These are phyloP conservation scores for Gyps fulvus DNA, from an alignment of 2,113 vertebrate species.

Conservation along the genomic window DNA sequence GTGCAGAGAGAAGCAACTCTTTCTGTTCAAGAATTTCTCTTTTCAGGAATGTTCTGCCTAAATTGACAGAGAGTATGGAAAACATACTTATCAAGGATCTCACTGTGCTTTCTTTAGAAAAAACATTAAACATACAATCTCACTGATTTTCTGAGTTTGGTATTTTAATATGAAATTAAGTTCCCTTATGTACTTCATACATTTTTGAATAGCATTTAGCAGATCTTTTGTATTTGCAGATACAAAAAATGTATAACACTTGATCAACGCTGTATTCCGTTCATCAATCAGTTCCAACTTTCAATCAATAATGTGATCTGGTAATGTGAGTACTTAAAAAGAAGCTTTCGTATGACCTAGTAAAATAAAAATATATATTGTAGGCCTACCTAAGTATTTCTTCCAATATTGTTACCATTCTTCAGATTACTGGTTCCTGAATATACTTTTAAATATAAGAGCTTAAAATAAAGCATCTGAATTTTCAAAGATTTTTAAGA, in stretches of 20 bases:
- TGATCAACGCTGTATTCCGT: background rate
- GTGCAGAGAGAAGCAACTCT: background rate
- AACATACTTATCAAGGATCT: background rate
- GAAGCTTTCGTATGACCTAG: background rate
- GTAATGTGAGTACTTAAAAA: background rate
- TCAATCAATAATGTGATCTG: background rate
- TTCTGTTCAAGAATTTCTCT: background rate
- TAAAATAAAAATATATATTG: background rate
- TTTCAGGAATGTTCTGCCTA: background rate
- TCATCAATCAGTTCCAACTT: background rate
- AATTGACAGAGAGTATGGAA: background rate
- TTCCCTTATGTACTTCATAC: background rate
- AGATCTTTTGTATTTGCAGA: background rate
- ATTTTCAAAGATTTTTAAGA: background rate
- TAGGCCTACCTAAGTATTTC: background rate
- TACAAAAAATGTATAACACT: background rate
- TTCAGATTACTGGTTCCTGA: background rate
- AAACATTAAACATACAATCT: background rate
- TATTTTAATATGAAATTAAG: background rate
- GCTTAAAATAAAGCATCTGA: background rate
- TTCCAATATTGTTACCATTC: background rate
- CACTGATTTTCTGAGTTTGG: background rate
- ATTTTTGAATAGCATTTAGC: background rate
- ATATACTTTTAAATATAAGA: background rate
- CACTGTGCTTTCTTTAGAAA: background rate